phyloP scores from a whole-genome alignment of 2,113 vertebrate species.

The Mobula birostris region DNA sequence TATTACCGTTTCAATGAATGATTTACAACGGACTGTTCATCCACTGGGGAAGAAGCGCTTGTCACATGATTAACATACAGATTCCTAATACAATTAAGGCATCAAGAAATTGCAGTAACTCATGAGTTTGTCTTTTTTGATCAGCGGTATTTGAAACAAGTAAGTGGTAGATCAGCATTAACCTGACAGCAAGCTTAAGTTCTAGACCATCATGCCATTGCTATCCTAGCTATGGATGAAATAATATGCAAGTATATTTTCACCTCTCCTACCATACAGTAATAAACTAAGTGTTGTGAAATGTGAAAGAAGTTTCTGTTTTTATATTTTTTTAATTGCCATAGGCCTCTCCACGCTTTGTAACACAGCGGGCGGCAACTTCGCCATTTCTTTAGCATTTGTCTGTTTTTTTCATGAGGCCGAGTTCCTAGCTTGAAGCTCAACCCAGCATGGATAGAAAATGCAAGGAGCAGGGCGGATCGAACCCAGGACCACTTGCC shows the following conservation, averaged over 20 bases:
- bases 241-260: too few species aligned
- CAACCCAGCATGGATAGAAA: too few species aligned
- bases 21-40: neutral
- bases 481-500: too few species aligned
- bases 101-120: neutral
- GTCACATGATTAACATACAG: neutral
- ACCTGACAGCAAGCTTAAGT: neutral
- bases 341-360: too few species aligned
- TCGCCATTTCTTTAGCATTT: too few species aligned
- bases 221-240: neutral
- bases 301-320: neutral
- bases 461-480: too few species aligned
- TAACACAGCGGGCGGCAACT: too few species aligned
- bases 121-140: neutral
- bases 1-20: neutral
- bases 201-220: neutral
- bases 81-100: neutral
- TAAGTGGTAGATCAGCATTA: neutral
- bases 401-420: too few species aligned
- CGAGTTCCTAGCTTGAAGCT: too few species aligned
- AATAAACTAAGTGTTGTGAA: neutral
- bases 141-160: neutral
- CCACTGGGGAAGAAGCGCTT: neutral
- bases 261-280: neutral
- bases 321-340: too few species aligned